phyloP scores from a whole-genome alignment of 1,140 invertebrate genomes.

The Macrocentrus cingulum region DNA sequence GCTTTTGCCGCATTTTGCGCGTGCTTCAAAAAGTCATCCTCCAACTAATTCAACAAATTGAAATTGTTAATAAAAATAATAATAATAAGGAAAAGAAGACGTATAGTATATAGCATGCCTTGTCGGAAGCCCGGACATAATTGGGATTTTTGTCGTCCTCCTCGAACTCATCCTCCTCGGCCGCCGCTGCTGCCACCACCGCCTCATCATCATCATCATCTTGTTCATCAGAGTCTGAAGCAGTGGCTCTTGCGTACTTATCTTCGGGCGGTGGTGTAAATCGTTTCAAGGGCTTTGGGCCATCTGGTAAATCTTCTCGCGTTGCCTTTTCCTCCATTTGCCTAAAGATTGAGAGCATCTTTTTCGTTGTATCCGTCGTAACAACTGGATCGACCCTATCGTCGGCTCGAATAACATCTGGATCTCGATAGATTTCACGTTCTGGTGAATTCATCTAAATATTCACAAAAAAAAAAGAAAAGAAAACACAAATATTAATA shows the following conservation, averaged over 20 bases:
- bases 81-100: slow-evolving; percentile 11
- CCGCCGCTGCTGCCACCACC: slow-evolving; percentile 55
- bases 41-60: slow-evolving; percentile 41
- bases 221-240: slow-evolving; percentile 61
- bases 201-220: slow-evolving; percentile 66
- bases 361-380: slow-evolving; percentile 74
- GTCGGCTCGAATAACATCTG: slow-evolving; percentile 70
- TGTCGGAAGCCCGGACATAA: slow-evolving; percentile 62
- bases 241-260: slow-evolving; percentile 59
- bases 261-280: slow-evolving; percentile 86
- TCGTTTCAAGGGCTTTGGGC: slow-evolving; percentile 80
- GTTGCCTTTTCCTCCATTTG: slow-evolving; percentile 77
- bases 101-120: slow-evolving; percentile 39
- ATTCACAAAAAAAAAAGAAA: slow-evolving; percentile 32
- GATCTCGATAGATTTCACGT: slow-evolving; percentile 74
- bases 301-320: slow-evolving; percentile 63
- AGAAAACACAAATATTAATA: too few species aligned
- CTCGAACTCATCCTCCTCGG: too few species aligned
- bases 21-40: slow-evolving; percentile 68
- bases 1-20: slow-evolving; percentile 80
- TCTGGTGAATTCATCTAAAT: slow-evolving; percentile 69
- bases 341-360: slow-evolving; percentile 84
- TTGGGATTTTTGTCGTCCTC: slow-evolving; percentile 66
- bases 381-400: slow-evolving; percentile 59
- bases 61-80: neutral